Evolutionary conservation across 2,113 vertebrate species (phyloP).

Genomic region (Otolemur garnettii): DNA sequence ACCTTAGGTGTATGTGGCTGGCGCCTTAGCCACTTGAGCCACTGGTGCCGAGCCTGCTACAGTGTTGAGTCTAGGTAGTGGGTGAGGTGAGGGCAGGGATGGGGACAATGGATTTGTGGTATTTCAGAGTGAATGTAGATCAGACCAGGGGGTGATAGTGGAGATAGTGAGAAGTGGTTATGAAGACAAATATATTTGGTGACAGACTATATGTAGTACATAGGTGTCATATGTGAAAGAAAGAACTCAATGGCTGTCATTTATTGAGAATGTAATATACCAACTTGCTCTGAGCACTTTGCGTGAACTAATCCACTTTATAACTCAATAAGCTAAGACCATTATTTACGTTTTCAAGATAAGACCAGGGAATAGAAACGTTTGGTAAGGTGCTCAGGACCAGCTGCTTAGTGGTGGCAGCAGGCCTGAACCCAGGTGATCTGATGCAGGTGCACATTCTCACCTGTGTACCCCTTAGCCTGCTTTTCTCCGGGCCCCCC

Average conservation of each 20-base stretch:
- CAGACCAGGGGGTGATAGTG: background rate
- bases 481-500: background rate
- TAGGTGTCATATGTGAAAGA: background rate
- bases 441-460: background rate
- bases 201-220: background rate
- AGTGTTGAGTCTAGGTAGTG: accelerated
- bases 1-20: too few relatives aligned
- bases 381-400: background rate
- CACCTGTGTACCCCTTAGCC: too few relatives aligned
- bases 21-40: too few relatives aligned
- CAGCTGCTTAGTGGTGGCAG: background rate
- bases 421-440: too few relatives aligned
- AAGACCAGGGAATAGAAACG: background rate
- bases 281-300: background rate
- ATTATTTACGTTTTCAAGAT: background rate
- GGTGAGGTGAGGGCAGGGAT: background rate
- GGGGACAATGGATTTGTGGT: background rate
- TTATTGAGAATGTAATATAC: background rate
- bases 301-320: background rate
- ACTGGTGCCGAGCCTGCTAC: background rate
- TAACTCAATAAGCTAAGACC: background rate
- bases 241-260: background rate
- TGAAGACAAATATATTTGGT: background rate
- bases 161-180: background rate
- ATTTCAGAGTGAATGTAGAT: background rate